Base-by-base conservation (phyloP, 2,888 invertebrate species). In the Ectemnius cavifrons region DNA sequence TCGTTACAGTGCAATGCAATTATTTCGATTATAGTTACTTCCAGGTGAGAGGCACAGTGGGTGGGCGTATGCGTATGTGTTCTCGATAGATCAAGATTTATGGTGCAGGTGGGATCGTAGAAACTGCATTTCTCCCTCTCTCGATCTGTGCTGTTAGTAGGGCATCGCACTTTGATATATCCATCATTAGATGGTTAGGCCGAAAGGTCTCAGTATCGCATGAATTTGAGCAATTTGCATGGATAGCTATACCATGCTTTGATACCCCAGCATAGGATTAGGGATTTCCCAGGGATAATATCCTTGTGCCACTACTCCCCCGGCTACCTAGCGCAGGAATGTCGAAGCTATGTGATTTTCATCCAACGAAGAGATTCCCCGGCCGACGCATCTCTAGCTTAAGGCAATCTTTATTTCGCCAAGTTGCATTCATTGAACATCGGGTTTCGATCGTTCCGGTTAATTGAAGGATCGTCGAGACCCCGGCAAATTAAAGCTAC, bases 181-280 rank as follows among this genome's bases (percentile, higher is more conserved):
- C 73, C 70, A 63, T 72, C 71, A 79, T 67, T 77, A 75, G 63
- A 61, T 63, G 56, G 70, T 46, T 61, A 47, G 49, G n/a, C 13
- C 52, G 62, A 75, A 73, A 73, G 75, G 72, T 71, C 67, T 64
- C 66, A 63, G 60, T 75, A 77, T 73, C 68, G 79, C 68, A 63
- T 72, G 73, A 75, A 79, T 77, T 71, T 73, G 71, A 76, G 65
- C 76, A 74, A 78, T 78, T 77, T 73, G 63, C 74, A 62, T 63
- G 68, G 63, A 63, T 72, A 67, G 66, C 63, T 61, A 69, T 63
- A 63, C 14, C 65, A 37, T 16, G 14, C 57, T 65, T 69, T 59
- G 69, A 69, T 69, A 27, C 52, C 52, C 13, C 45, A 18, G 47
- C n/a, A 13, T 20, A 14, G 27, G 60, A n/a, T 14, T 8, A 47